A percentile compares a stretch with the other conserved stretches of the same genome.
phyloP scores from a whole-genome alignment of 2,113 vertebrate genomes.

The Polypterus senegalus region DNA sequence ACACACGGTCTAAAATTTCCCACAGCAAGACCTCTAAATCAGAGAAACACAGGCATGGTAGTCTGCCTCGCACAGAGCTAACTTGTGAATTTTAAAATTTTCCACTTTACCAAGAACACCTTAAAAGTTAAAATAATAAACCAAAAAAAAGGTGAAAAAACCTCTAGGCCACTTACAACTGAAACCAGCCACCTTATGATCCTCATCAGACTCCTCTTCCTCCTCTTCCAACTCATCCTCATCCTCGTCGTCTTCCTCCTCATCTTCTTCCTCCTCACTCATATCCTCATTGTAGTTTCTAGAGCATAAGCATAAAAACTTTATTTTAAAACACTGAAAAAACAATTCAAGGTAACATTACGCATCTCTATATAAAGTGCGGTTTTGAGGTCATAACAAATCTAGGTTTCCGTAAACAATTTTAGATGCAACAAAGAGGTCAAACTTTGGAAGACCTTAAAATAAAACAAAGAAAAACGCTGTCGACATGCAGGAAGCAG shows the following conservation, averaged over 20 bases:
- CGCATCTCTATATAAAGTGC: too few species aligned
- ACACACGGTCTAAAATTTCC: too few species aligned
- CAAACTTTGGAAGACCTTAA: too few species aligned
- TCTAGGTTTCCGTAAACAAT: too few species aligned
- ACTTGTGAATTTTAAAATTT: not conserved
- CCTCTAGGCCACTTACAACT: conserved; percentile 60
- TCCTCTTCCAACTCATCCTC: conserved; percentile 53
- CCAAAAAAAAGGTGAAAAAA: too few species aligned
- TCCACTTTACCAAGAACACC: not conserved
- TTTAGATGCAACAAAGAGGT: too few species aligned
- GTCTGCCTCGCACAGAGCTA: not conserved
- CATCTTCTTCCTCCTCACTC: conserved; percentile 53
- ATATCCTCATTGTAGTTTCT: conserved; percentile 85
- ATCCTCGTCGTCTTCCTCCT: conserved; percentile 57
- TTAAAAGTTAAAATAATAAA: not conserved
- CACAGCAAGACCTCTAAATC: too few species aligned
- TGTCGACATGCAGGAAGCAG: not conserved
- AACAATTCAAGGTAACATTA: too few species aligned
- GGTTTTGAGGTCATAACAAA: too few species aligned
- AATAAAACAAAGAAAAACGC: too few species aligned
- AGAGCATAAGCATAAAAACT: conserved; percentile 5
- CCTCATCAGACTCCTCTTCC: conserved; percentile 66
- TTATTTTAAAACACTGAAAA: too few species aligned
- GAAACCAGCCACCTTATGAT: conserved; percentile 72
- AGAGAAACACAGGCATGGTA: not conserved